A percentile compares a stretch with the other conserved stretches of the same genome.
Conservation (phyloP, 2,113 vertebrate species). For the Brachirus orientalis region DNA sequence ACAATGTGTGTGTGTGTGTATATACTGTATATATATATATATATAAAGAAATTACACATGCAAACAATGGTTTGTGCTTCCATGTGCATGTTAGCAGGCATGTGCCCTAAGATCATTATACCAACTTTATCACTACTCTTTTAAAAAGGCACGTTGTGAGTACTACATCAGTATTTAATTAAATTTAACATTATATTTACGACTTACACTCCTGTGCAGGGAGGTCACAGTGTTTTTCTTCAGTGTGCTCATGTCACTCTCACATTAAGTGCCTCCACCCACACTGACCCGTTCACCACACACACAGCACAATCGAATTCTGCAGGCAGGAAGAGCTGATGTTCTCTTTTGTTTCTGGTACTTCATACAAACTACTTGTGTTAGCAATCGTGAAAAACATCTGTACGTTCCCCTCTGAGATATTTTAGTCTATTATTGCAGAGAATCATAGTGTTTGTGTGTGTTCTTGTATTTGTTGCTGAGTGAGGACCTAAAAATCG, state of each 20-base stretch:
- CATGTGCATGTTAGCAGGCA: constrained; percentile 32
- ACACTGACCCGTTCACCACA: too few species aligned
- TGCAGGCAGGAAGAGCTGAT: too few species aligned
- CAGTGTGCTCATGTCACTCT: neutral
- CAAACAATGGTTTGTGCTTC: constrained; percentile 40
- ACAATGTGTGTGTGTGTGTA: too few species aligned
- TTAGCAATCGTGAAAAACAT: neutral
- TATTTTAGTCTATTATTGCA: neutral
- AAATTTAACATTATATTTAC: neutral
- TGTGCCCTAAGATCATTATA: constrained; percentile 36
- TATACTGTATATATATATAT: too few species aligned
- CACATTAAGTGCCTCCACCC: too few species aligned
- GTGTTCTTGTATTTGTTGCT: too few species aligned
- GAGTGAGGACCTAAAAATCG: too few species aligned
- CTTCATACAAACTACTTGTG: neutral
- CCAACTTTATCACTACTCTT: constrained; percentile 10
- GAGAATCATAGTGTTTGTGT: constrained; percentile 11
- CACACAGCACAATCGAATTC: too few species aligned
- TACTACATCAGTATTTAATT: constrained; percentile 25
- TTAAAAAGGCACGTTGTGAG: constrained; percentile 27
- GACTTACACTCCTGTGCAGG: neutral
- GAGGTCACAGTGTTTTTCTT: neutral
- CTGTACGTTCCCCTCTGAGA: neutral
- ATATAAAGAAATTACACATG: too few species aligned
- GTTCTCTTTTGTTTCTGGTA: neutral